Conservation (phyloP, 2,888 invertebrate genomes). For the Leptinotarsa tumamoca region DNA sequence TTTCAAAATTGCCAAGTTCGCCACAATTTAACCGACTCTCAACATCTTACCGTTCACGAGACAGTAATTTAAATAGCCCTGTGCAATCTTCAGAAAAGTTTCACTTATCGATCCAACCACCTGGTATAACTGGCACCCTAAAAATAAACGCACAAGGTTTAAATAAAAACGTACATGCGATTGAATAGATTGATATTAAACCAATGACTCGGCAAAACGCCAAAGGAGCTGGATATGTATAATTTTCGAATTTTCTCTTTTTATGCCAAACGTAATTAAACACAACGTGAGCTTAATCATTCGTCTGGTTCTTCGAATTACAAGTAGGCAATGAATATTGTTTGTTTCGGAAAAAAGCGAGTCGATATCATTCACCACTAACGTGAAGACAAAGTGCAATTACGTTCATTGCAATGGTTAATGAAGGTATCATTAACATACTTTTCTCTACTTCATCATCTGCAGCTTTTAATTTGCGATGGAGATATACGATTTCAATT, state of each 20-base stretch:
- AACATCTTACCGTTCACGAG: too few relatives aligned
- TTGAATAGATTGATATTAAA: conserved; percentile 15
- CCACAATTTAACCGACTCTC: too few relatives aligned
- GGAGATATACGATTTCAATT: conserved; percentile 9
- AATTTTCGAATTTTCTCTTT: conserved; percentile 30
- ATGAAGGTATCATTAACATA: conserved; percentile 43
- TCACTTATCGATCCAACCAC: too few relatives aligned
- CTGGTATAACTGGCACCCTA: too few relatives aligned
- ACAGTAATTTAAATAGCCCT: too few relatives aligned
- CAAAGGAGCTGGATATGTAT: conserved; percentile 24
- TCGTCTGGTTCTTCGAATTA: conserved; percentile 26
- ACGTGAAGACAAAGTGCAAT: conserved; percentile 30
- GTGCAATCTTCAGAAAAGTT: too few relatives aligned
- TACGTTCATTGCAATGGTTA: conserved; percentile 38
- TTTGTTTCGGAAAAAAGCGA: conserved; percentile 23
- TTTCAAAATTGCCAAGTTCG: too few relatives aligned
- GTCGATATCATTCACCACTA: conserved; percentile 23
- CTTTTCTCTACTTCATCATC: conserved; percentile 28
- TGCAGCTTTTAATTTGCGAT: conserved; percentile 33
- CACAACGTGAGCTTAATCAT: conserved; percentile 30
- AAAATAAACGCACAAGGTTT: conserved; percentile 4
- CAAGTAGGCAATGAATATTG: conserved; percentile 27
- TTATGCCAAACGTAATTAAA: conserved; percentile 30
- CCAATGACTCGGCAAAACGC: conserved; percentile 21
- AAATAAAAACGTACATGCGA: conserved; percentile 2